Conservation (phyloP, 2,797 vertebrate genomes). For the Margarornis squamiger region DNA sequence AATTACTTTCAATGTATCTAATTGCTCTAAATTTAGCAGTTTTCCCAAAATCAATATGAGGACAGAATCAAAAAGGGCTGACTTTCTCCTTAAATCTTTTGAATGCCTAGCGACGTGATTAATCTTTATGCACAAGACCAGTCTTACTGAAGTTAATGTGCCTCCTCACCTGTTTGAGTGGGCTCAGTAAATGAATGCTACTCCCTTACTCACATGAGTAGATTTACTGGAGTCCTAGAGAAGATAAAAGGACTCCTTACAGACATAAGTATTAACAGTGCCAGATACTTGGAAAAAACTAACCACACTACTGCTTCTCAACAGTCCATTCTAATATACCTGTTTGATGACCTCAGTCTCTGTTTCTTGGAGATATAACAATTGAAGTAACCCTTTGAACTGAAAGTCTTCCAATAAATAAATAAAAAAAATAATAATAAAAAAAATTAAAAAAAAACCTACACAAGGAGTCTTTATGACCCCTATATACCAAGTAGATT, state of each 20-base stretch:
- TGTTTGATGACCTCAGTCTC: not conserved
- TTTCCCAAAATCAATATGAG: constrained; percentile 66
- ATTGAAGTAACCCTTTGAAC: not conserved
- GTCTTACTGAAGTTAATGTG: not conserved
- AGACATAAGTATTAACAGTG: not conserved
- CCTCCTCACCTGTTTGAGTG: not conserved
- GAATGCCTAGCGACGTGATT: not conserved
- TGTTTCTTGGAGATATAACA: not conserved
- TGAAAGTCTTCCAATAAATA: not conserved
- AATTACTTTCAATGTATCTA: constrained; percentile 55
- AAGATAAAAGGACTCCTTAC: not conserved
- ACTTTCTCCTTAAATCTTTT: constrained; percentile 63
- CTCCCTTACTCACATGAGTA: not conserved
- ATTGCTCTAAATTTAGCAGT: constrained; percentile 68
- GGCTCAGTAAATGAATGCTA: not conserved
- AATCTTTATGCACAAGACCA: not conserved
- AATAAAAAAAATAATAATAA: no score
- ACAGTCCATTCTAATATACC: not conserved
- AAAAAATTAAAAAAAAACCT: not conserved
- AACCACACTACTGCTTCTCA: not conserved
- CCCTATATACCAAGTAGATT: not conserved
- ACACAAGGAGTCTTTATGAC: not conserved
- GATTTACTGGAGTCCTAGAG: not conserved
- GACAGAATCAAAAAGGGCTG: constrained; percentile 66
- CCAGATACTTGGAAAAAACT: not conserved